These are phyloP conservation scores for Eupithecia inturbata DNA, from an alignment of 2,888 invertebrate species.

Conservation along the genomic window DNA sequence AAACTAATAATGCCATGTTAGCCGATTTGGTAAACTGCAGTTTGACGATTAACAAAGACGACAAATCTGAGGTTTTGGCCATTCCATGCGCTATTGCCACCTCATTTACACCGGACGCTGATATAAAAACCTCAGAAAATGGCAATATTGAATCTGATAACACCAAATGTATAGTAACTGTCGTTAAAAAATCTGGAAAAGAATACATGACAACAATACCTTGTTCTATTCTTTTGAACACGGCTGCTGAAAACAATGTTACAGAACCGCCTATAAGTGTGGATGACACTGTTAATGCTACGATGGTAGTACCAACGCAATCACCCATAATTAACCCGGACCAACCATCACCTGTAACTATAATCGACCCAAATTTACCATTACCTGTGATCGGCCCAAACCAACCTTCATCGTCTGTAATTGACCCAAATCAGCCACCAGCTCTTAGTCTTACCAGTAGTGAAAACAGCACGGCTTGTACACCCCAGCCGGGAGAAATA, in stretches of 20 bases:
- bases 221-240: slow-evolving; percentile 74
- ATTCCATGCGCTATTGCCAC: slow-evolving; percentile 82
- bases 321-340: background rate
- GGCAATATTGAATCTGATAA: slow-evolving; percentile 62
- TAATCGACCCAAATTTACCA: slow-evolving; percentile 46
- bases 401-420: slow-evolving; percentile 39
- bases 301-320: slow-evolving; percentile 37
- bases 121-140: slow-evolving; percentile 65
- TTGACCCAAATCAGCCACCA: slow-evolving; percentile 49
- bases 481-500: slow-evolving; percentile 58
- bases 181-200: slow-evolving; percentile 70
- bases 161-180: slow-evolving; percentile 77
- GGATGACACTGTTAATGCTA: slow-evolving; percentile 47
- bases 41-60: slow-evolving; percentile 70
- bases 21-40: slow-evolving; percentile 77
- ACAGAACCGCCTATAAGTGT: slow-evolving; percentile 67
- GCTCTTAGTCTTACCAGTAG: slow-evolving; percentile 54
- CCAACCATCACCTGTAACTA: slow-evolving; percentile 48
- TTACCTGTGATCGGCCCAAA: slow-evolving; percentile 43
- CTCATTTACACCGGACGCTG: slow-evolving; percentile 77
- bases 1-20: slow-evolving; percentile 70
- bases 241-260: slow-evolving; percentile 79
- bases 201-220: slow-evolving; percentile 80
- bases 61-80: slow-evolving; percentile 74
- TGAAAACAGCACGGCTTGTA: slow-evolving; percentile 56